phyloP scores from a whole-genome alignment of 2,113 vertebrate species.

The Tupaia tana region DNA sequence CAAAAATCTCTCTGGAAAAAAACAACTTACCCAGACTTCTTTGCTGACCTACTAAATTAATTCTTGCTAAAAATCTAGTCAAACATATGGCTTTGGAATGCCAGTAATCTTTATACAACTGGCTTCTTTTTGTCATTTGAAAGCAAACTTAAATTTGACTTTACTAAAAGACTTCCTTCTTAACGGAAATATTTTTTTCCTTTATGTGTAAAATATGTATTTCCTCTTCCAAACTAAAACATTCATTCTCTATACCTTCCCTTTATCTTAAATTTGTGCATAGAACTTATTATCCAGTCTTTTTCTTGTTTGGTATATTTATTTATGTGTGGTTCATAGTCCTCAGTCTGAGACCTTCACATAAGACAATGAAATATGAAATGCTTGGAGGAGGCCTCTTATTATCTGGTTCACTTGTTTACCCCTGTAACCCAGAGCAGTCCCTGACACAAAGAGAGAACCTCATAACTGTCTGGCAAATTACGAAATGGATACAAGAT shows the following conservation, averaged over 20 bases:
- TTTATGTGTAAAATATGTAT: too few species aligned
- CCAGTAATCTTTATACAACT: neutral
- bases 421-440: neutral
- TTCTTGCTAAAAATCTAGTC: neutral
- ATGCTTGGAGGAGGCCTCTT: neutral
- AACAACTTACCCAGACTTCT: neutral
- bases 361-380: neutral
- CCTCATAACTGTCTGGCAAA: neutral
- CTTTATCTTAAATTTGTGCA: neutral
- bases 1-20: too few species aligned
- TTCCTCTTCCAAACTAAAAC: neutral
- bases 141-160: neutral
- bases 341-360: neutral
- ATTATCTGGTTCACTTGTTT: neutral
- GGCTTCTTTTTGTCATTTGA: neutral
- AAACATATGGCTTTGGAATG: rapidly evolving
- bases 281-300: neutral
- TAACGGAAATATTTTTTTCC: too few species aligned
- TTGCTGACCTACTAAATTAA: neutral
- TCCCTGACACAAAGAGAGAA: neutral
- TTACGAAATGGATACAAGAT: neutral
- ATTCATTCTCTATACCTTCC: neutral
- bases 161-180: neutral
- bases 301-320: neutral
- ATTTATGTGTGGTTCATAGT: neutral